A percentile compares a stretch with the other conserved stretches of the same genome.
phyloP scores from a whole-genome alignment of 2,113 vertebrate genomes.

The Saguinus midas region DNA sequence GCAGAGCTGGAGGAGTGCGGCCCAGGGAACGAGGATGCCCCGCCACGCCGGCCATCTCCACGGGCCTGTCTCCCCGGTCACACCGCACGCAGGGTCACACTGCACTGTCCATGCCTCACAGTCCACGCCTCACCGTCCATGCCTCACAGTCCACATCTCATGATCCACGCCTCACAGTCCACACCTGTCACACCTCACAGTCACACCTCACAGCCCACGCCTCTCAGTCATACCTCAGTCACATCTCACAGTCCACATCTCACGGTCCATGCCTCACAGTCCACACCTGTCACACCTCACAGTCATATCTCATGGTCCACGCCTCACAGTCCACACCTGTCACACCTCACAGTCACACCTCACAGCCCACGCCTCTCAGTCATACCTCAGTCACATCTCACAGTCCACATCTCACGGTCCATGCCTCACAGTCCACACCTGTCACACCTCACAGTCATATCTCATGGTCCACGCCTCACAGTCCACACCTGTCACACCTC shows the following conservation, averaged over 20 bases:
- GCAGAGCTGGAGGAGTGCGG: neutral
- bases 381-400: neutral
- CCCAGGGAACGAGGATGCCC: neutral
- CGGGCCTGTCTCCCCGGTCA: neutral
- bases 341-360: neutral
- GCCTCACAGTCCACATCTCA: neutral
- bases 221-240: neutral
- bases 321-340: neutral
- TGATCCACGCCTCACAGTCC: accelerated
- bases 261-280: too few species aligned
- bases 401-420: neutral
- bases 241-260: neutral
- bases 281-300: neutral
- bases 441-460: neutral
- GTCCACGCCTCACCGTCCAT: accelerated
- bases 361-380: neutral
- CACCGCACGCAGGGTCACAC: neutral
- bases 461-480: neutral
- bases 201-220: neutral
- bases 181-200: neutral
- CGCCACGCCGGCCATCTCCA: neutral
- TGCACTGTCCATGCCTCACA: neutral
- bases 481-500: neutral
- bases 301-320: neutral
- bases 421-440: neutral